phyloP scores from a whole-genome alignment of 1,140 invertebrate genomes.

The Metaphire vulgaris region DNA sequence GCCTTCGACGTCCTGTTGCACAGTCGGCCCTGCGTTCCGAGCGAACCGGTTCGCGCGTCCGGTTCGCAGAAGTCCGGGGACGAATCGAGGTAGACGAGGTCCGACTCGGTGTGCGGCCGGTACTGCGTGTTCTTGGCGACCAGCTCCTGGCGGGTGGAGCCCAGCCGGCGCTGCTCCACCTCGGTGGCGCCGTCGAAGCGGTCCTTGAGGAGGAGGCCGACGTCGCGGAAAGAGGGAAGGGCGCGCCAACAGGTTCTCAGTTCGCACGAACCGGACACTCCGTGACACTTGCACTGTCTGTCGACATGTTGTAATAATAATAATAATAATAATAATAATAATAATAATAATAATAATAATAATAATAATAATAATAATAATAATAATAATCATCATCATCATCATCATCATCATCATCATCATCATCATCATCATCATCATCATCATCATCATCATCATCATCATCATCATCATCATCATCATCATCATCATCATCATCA shows the following conservation, averaged over 20 bases:
- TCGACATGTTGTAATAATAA: not conserved
- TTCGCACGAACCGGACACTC: constrained; percentile 88
- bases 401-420: no score
- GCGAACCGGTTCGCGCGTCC: constrained; percentile 56
- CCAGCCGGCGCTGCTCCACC: constrained; percentile 50
- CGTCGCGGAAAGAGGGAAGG: constrained; percentile 77
- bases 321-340: no score
- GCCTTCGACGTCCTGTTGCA: constrained; percentile 53
- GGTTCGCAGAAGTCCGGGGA: constrained; percentile 91
- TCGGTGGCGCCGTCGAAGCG: constrained; percentile 82
- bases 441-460: no score
- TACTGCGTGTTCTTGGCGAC: constrained; percentile 25
- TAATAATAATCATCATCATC: no score
- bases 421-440: no score
- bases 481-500: no score
- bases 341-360: no score
- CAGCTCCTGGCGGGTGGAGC: not conserved
- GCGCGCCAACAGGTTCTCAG: constrained; percentile 91
- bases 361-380: no score
- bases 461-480: no score
- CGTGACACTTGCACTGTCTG: constrained; percentile 79
- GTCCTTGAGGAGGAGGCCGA: constrained; percentile 79
- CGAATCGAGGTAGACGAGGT: constrained; percentile 78
- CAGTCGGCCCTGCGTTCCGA: constrained; percentile 49
- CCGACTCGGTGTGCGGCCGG: constrained; percentile 55